These are phyloP conservation scores for Apeira syringaria DNA, from an alignment of 2,888 invertebrate genomes.

Conservation along the genomic window DNA sequence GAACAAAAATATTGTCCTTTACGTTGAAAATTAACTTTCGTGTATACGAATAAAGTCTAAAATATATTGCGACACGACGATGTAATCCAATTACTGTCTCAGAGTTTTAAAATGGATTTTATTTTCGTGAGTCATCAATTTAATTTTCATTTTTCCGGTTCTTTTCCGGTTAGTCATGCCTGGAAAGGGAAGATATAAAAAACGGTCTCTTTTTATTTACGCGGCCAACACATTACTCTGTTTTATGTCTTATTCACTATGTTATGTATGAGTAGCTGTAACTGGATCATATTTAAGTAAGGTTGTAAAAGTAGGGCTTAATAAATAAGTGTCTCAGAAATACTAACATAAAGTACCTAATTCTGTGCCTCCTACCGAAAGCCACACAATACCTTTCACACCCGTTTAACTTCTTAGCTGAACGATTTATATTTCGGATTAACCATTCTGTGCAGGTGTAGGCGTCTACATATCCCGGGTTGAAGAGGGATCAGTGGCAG, in stretches of 20 bases:
- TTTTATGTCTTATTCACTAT: too few relatives aligned
- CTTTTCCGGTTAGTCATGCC: conserved; percentile 9
- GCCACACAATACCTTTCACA: too few relatives aligned
- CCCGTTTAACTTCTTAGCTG: neutral
- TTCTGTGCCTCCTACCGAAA: too few relatives aligned
- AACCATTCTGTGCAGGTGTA: conserved; percentile 85
- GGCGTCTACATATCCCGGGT: conserved; percentile 96
- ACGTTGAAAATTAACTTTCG: conserved; percentile 9
- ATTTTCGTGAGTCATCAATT: conserved; percentile 27
- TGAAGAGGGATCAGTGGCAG: conserved; percentile 95
- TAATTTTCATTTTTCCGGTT: conserved; percentile 30
- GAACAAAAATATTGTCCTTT: too few relatives aligned
- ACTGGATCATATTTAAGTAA: too few relatives aligned
- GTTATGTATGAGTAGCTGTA: too few relatives aligned
- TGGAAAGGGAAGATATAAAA: neutral
- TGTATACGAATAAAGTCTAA: conserved; percentile 16
- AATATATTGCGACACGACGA: conserved; percentile 22
- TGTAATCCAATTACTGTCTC: conserved; percentile 23
- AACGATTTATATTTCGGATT: conserved; percentile 13
- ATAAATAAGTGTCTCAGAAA: too few relatives aligned
- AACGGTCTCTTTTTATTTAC: neutral
- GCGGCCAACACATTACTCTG: too few relatives aligned
- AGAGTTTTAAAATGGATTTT: conserved; percentile 32
- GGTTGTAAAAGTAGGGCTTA: too few relatives aligned
- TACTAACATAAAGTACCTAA: too few relatives aligned